A percentile compares a stretch with the other conserved stretches of the same genome.
Evolutionary conservation across 2,113 vertebrate genomes (phyloP).

Genomic region (Hippocampus mohnikei): DNA sequence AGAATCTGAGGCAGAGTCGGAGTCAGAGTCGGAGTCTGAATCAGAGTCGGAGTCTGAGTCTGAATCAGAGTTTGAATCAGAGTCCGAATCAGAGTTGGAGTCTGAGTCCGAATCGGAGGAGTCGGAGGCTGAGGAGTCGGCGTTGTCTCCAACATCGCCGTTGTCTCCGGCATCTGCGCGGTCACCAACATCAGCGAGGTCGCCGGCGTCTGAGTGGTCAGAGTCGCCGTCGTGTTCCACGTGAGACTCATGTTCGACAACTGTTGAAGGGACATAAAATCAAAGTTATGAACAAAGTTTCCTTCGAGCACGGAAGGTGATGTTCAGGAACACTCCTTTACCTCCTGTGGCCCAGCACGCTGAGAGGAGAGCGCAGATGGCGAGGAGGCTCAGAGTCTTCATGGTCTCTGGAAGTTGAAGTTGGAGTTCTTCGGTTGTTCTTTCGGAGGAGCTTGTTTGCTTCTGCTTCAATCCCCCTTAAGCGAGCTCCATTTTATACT

Average conservation of each 20-base stretch:
- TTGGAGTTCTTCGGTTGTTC: constrained; percentile 18
- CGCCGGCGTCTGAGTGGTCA: constrained; percentile 27
- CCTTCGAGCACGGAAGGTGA: background rate
- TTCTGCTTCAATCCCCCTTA: constrained; percentile 40
- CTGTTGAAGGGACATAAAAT: constrained; percentile 31
- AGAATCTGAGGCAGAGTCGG: constrained; percentile 39
- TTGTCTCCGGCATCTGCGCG: constrained; percentile 2
- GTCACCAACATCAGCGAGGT: constrained; percentile 2
- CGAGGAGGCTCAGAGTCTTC: constrained; percentile 71
- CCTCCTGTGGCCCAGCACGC: constrained; percentile 70
- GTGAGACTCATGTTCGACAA: constrained; percentile 48
- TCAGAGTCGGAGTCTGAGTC: constrained; percentile 47
- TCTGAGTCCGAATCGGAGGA: constrained; percentile 17
- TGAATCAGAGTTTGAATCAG: constrained; percentile 18
- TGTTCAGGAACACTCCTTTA: constrained; percentile 35
- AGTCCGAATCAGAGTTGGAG: constrained; percentile 4
- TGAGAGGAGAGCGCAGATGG: constrained; percentile 64
- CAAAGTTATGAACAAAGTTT: background rate
- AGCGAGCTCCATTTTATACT: constrained; percentile 64
- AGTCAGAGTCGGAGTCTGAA: constrained; percentile 33
- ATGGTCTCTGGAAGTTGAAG: constrained; percentile 49
- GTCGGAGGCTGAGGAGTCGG: background rate
- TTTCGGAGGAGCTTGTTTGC: background rate
- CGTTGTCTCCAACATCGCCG: constrained; percentile 18
- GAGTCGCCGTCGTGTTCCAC: constrained; percentile 36